Base-by-base conservation (phyloP, 2,888 invertebrate genomes). In the Platerodrilus igneus region DNA sequence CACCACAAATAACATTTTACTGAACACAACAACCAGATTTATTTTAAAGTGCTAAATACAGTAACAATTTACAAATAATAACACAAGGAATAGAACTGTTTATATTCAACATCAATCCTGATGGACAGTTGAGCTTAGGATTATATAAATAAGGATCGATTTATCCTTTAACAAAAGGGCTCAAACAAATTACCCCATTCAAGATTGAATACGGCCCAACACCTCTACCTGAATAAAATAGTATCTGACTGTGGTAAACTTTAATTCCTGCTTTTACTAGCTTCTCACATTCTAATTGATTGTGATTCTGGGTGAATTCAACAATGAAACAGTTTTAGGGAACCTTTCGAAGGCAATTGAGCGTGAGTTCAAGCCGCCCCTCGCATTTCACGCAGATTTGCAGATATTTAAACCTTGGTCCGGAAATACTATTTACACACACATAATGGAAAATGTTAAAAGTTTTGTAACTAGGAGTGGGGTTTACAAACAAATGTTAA, bases 381-480 rank as follows among this genome's bases (percentile, higher is more conserved):
- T 60, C 55, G 61, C 55, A 64, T 66, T 66, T 66, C 63, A 66
- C 64, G 64, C 60, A 56, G 64, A 66, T 66, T 65, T 65, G 58
- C 61, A 57, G 62, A 63, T 60, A 56, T 64, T 63, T 64, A 62
- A 37, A 45, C 19, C 34, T 45, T 41, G 37, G 32, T 20, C 45
- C 41, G 41, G 41, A 41, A 45, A 45, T 41, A 37, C 25, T 30
- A 35, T 45, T 41, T 43, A 35, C 30, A 14, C 23, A 28, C 28
- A 11, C 22, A 37, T 42, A 42, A 37, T 43, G 19, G 34, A 26
- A n/a, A n/a, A n/a, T n/a, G n/a, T n/a, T n/a, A n/a, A n/a, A n/a
- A n/a, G n/a, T n/a, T n/a, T n/a, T n/a, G n/a, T n/a, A n/a, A n/a
- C n/a, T n/a, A n/a, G n/a, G n/a, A n/a, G n/a, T n/a, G n/a, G n/a